Base-by-base conservation (phyloP, 2,888 invertebrate species). In the Camponotus fellah region DNA sequence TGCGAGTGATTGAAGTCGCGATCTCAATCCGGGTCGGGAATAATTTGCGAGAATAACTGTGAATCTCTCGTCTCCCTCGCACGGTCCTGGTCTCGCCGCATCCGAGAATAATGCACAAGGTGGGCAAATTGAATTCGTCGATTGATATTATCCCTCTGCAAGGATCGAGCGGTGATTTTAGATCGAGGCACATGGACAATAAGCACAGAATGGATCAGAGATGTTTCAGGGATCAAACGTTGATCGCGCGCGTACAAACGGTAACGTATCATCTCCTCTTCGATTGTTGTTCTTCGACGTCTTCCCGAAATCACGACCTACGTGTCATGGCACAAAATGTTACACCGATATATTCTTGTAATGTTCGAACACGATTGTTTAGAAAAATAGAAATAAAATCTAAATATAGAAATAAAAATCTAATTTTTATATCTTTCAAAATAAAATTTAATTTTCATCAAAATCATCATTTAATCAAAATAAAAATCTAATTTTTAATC, bases 161-260 rank as follows among this genome's bases (percentile, higher is more conserved):
- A 90, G 93, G 93, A 76, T 92, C 93, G n/a, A 93, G 92, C 71
- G 92, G 92, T 80, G 93, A 92, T 60, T 88, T 86, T 68, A 92
- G 88, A 85, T 85, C 86, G 49, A 93, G 90, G 64, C 80, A 75
- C 21, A 88, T 89, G 87, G 88, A 90, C 43, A 89, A 86, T 77
- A 92, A 88, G 86, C 86, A 86, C 5, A 86, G 86, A 84, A 71
- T 62, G 62, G 88, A 89, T 37, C 83, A 87, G 46, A 86, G 83
- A 77, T 79, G 89, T 58, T 88, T 92, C 4, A 92, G 93, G 4
- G 96, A 96, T 92, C 95, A 95, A 8, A 92, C 95, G 65, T 94
- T 96, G 69, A 94, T 96, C 79, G 94, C 95, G n/a, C 93, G 96
- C 49, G 95, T 96, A 37, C 95, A 95, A 92, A 95, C 95, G 95